Evolutionary conservation across 37 sponge, comb jelly and placozoan species (phyloP), one percentile per base, ranked within the genome.

Genomic region (Cliona cf. orientalis): DNA sequence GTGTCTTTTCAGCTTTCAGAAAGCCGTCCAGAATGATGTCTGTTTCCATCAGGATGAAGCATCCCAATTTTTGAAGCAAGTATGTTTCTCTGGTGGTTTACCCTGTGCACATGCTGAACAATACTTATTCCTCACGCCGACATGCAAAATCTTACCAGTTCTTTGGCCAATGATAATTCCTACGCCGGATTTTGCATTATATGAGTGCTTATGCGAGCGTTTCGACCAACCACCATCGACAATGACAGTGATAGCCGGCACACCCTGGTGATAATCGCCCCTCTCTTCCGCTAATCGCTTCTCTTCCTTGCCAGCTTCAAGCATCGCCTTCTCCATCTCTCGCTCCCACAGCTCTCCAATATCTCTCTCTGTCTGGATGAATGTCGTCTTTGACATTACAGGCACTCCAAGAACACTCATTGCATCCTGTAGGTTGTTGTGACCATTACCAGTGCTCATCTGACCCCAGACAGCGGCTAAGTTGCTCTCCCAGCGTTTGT

Each of bases 401-500:
- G 86, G 80, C 21, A 86, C 74, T 12, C 68, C 80, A 36, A 85
- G n/a, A 12, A 35, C 32, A 57, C 78, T 53, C 66, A 79, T 69
- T 38, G 66, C 14, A 2, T 39, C 53, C 36, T 75, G 34, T 9
- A 88, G 61, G 40, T 49, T 14, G 12, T 61, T 45, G 22, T 66
- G 76, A 1, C 89, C 83, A 35, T 74, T 83, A n/a, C 89, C 82
- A 25, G 78, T 75, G 1, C 72, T 5, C 82, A 88, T 88, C 58
- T 87, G 82, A 9, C 81, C 89, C 72, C 81, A 77, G 32, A 88
- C 83, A 25, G 73, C 89, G 38, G 77, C 76, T 42, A 74, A 23
- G 25, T 80, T 87, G 31, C 62, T 62, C 58, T 69, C 73, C 81
- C 88, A 80, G 2, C 75, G 35, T 9, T 63, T 9, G 31, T 63